These are phyloP conservation scores for Rhyacophila evoluta DNA, from an alignment of 2,888 invertebrate genomes.

Conservation along the genomic window DNA sequence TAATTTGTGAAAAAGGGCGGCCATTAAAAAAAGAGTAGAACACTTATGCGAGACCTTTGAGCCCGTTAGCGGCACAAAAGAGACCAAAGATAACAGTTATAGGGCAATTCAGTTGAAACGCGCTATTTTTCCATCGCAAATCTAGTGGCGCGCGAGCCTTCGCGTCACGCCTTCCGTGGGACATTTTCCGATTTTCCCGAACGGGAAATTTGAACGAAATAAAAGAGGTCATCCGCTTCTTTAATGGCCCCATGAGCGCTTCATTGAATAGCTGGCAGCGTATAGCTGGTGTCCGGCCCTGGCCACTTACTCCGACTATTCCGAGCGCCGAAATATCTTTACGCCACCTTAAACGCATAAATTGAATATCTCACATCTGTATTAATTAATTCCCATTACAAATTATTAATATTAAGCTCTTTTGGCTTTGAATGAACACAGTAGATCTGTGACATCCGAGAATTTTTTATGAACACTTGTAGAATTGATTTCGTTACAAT, in stretches of 20 bases:
- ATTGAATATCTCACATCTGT: no score
- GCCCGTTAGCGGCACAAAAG: conserved; percentile 34
- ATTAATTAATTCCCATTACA: no score
- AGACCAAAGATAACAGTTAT: conserved; percentile 33
- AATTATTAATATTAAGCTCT: no score
- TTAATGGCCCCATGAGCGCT: conserved; percentile 45
- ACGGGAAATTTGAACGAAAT: conserved; percentile 41
- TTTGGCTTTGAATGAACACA: no score
- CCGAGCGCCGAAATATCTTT: conserved; percentile 23
- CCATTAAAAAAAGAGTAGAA: conserved; percentile 2
- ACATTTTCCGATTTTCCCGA: conserved; percentile 38
- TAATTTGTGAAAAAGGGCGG: conserved; percentile 29
- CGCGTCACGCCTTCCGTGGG: conserved; percentile 40
- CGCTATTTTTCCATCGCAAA: conserved; percentile 43
- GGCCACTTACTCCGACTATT: conserved; percentile 35
- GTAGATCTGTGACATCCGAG: no score
- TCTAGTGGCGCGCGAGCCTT: conserved; percentile 27
- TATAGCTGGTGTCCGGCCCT: conserved; percentile 12
- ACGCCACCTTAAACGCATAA: no score
- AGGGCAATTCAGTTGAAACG: conserved; percentile 34
- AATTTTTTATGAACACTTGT: no score
- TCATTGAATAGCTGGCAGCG: conserved; percentile 41
- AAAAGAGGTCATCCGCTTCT: conserved; percentile 45
- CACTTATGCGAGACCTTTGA: conserved; percentile 28
- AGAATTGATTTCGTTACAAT: no score